A percentile compares a stretch with the other conserved stretches of the same genome.
Conservation (phyloP, 2,113 vertebrate species). For the Sterrhoptilus dennistouni region DNA sequence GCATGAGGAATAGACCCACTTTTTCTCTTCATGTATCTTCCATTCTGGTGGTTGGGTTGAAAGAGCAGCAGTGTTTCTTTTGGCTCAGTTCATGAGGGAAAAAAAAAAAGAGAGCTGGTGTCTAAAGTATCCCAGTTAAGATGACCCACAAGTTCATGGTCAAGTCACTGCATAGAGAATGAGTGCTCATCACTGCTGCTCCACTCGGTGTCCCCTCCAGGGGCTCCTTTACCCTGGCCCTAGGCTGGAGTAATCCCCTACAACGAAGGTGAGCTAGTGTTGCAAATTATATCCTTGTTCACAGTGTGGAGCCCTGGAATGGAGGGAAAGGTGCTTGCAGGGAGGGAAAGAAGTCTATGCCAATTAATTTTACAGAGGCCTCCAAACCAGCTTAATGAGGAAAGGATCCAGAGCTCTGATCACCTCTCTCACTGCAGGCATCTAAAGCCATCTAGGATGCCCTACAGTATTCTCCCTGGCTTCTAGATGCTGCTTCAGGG, state of each 20-base stretch:
- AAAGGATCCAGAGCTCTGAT: neutral
- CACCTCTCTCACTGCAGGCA: neutral
- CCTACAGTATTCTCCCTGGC: neutral
- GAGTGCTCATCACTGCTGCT: neutral
- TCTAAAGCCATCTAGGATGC: neutral
- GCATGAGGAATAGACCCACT: neutral
- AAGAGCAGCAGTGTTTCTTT: neutral
- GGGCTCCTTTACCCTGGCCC: neutral
- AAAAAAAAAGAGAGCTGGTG: neutral
- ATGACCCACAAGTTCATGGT: neutral
- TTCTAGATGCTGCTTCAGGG: neutral
- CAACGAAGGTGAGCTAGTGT: neutral
- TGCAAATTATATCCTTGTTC: neutral
- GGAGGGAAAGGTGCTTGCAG: neutral
- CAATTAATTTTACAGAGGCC: neutral
- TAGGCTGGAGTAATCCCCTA: neutral
- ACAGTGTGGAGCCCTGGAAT: neutral
- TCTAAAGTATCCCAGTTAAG: neutral
- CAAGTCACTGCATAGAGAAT: neutral
- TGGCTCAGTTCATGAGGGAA: neutral
- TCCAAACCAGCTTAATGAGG: neutral
- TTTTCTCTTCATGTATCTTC: neutral
- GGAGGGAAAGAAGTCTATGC: neutral
- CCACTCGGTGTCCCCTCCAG: fast-evolving
- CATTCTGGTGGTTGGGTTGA: neutral